These are phyloP conservation scores for Stenchaetothrips biformis DNA, from an alignment of 2,888 invertebrate genomes.

Conservation along the genomic window DNA sequence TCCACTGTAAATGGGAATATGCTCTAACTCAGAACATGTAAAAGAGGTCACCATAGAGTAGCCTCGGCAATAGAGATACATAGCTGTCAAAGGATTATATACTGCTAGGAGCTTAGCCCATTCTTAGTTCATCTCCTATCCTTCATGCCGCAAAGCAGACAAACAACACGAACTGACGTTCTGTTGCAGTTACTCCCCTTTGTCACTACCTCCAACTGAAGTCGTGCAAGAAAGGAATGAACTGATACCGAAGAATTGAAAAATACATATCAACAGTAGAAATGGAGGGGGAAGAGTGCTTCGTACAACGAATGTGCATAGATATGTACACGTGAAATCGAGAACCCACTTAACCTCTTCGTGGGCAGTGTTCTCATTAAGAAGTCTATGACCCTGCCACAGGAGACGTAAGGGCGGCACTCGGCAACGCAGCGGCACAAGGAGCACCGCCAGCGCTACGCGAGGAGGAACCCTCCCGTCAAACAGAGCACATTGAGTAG, in stretches of 20 bases:
- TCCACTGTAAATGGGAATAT: constrained; percentile 54
- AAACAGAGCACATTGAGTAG: too few relatives aligned
- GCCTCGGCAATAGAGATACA: not conserved
- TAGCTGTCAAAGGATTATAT: not conserved
- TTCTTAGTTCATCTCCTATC: too few relatives aligned
- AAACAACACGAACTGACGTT: too few relatives aligned
- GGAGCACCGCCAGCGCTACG: too few relatives aligned
- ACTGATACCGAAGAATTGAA: not conserved
- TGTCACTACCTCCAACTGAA: too few relatives aligned
- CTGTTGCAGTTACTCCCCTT: too few relatives aligned
- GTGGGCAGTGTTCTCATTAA: not conserved
- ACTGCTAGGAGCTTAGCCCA: too few relatives aligned
- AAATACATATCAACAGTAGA: not conserved
- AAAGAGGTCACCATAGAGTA: too few relatives aligned
- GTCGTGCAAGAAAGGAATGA: not conserved
- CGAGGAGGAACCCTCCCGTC: too few relatives aligned
- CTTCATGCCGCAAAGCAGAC: too few relatives aligned
- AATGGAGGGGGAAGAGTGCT: not conserved
- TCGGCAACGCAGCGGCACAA: too few relatives aligned
- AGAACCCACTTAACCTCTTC: not conserved
- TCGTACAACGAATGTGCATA: not conserved
- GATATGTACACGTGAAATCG: not conserved
- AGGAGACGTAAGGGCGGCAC: too few relatives aligned
- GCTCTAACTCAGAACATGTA: not conserved
- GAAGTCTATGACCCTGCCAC: not conserved